A percentile compares a stretch with the other conserved stretches of the same genome.
Evolutionary conservation across 2,888 invertebrate genomes (phyloP).

Genomic region (Galeruca laticollis): DNA sequence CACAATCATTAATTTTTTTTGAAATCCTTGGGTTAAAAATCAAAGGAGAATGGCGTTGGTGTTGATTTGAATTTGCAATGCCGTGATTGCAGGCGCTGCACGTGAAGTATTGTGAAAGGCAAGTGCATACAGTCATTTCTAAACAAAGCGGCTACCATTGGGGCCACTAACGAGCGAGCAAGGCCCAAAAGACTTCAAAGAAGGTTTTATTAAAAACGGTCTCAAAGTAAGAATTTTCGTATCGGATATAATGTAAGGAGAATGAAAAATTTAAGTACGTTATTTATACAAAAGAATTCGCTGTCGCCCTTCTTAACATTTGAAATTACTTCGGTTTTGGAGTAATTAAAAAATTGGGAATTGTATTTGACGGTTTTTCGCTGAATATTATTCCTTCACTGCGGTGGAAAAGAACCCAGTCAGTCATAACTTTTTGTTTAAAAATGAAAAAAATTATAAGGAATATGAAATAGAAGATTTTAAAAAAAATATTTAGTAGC

Average conservation of each 20-base stretch:
- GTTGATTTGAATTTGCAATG: constrained; percentile 45
- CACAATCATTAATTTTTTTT: constrained; percentile 29
- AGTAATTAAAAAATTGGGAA: constrained; percentile 15
- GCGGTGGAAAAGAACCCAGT: too few species aligned
- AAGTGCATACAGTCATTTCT: constrained; percentile 62
- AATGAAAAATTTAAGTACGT: constrained; percentile 40
- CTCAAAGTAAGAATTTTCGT: constrained; percentile 60
- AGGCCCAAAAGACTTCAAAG: constrained; percentile 62
- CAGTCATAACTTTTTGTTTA: too few species aligned
- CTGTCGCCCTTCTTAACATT: constrained; percentile 3
- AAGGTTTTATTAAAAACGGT: constrained; percentile 60
- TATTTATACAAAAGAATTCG: constrained; percentile 33
- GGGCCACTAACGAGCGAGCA: constrained; percentile 62
- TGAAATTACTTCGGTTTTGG: constrained; percentile 17
- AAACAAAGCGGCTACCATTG: constrained; percentile 61
- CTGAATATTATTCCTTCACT: too few species aligned
- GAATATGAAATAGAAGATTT: too few species aligned
- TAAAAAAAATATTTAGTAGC: too few species aligned
- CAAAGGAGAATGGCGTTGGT: constrained; percentile 41
- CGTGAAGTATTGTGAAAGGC: constrained; percentile 61
- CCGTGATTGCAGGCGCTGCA: constrained; percentile 59
- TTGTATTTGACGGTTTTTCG: too few species aligned
- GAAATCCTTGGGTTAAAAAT: constrained; percentile 42
- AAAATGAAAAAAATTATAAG: too few species aligned
- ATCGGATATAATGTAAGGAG: constrained; percentile 41